These are phyloP conservation scores for Pseudonaja textilis DNA, from an alignment of 2,113 vertebrate genomes.

Conservation along the genomic window DNA sequence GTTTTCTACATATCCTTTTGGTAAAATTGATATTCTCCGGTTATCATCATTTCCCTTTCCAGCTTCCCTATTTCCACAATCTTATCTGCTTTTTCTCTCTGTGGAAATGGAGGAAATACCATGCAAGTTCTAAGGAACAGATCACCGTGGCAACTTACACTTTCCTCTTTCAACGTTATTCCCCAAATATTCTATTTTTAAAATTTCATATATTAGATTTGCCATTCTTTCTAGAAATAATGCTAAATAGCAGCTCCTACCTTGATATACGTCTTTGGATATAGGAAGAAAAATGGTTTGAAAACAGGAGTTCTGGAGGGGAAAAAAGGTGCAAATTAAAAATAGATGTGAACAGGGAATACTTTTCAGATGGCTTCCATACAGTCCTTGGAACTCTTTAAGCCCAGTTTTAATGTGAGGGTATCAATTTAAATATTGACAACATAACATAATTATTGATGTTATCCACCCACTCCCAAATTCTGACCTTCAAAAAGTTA, in stretches of 20 bases:
- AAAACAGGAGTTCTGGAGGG: conserved; percentile 77
- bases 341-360: not conserved
- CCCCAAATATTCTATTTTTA: not conserved
- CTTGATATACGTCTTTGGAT: conserved; percentile 72
- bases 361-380: not conserved
- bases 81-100: not conserved
- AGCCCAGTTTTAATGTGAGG: not conserved
- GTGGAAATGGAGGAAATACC: not conserved
- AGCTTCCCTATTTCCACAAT: not conserved
- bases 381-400: not conserved
- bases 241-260: conserved; percentile 45
- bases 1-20: not conserved
- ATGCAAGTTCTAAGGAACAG: not conserved
- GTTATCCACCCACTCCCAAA: not conserved
- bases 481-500: not conserved
- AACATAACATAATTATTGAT: not conserved
- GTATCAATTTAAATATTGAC: not conserved
- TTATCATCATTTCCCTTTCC: not conserved
- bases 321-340: conserved; percentile 19
- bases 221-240: not conserved
- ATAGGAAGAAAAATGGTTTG: conserved; percentile 85
- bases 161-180: not conserved
- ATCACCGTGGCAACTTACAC: not conserved
- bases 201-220: not conserved
- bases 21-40: not conserved